phyloP scores from a whole-genome alignment of 2,888 invertebrate genomes.

The Caenorhabditis angaria region DNA sequence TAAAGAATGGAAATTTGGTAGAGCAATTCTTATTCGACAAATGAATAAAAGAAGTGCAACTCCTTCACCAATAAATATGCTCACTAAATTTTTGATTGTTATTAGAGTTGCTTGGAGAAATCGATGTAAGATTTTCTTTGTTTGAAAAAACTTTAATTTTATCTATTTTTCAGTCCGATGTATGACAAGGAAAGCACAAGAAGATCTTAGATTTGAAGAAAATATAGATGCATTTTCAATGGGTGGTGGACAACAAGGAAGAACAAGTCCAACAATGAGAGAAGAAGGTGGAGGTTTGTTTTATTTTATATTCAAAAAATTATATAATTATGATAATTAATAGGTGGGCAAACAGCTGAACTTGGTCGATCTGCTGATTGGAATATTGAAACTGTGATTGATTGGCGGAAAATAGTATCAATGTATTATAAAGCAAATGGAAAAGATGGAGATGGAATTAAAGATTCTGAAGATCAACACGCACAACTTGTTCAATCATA shows the following conservation, averaged over 20 bases:
- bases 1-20: constrained; percentile 99
- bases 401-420: constrained; percentile 70
- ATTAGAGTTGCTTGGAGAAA: constrained; percentile 70
- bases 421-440: constrained; percentile 65
- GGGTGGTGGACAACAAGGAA: constrained; percentile 67
- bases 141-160: constrained; percentile 2
- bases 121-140: constrained; percentile 69
- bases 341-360: constrained; percentile 43
- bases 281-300: constrained; percentile 42
- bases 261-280: constrained; percentile 56
- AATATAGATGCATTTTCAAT: constrained; percentile 72
- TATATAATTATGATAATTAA: neutral
- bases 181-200: constrained; percentile 71
- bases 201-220: constrained; percentile 71
- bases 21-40: constrained; percentile 95
- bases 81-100: constrained; percentile 79
- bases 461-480: constrained; percentile 12
- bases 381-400: constrained; percentile 63
- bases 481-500: constrained; percentile 4
- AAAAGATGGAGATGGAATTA: constrained; percentile 30
- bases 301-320: neutral
- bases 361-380: constrained; percentile 47
- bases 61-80: constrained; percentile 94
- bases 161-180: constrained; percentile 70
- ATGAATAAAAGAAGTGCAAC: constrained; percentile 98